Base-by-base conservation (phyloP, 1,140 invertebrate genomes). In the Leptinotarsa lineolata region DNA sequence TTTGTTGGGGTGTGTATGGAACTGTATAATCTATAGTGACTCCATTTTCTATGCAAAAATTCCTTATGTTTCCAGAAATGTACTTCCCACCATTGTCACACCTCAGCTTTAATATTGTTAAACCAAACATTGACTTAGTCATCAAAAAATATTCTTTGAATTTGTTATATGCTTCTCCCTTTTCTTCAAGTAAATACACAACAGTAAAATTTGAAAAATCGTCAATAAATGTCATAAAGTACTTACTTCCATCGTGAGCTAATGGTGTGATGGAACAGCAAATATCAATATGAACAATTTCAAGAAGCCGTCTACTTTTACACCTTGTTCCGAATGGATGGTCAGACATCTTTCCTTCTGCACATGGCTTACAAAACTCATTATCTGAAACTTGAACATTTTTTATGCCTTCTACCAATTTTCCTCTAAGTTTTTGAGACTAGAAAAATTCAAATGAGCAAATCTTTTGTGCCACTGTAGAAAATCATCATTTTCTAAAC, bases 211-310 rank as follows among this genome's bases (percentile, higher is more conserved):
- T 63, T 21, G 60, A 63, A 63, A 63, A 21, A 63, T 63, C 15
- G 18, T 63, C 60, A 63, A 63, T 63, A 60, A 84, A 83, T 18
- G 80, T 80, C 13, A 84, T 74, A 78, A 84, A 82, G 75, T 85
- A 86, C 45, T 74, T 80, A 39, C 76, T 67, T 20, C 79, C 77
- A 69, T 83, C 76, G 20, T 45, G 72, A 3, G 81, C 78, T 21
- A 58, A n/a, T 63, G 79, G 80, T 64, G 71, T 76, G 22, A 85
- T 82, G 21, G 81, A 82, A 60, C 83, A 81, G 78, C 60, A 18
- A 0, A 83, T 77, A 75, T 85, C 83, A 46, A 63, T 82, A 70
- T 39, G 45, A 46, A 46, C 13, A 13, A 46, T 6, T 46, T 46
- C 45, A 6, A 46, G 13, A 6, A 46, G 13, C 13, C 13, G 45